These are phyloP conservation scores for Pseudonaja textilis DNA, from an alignment of 2,113 vertebrate species.

Conservation along the genomic window DNA sequence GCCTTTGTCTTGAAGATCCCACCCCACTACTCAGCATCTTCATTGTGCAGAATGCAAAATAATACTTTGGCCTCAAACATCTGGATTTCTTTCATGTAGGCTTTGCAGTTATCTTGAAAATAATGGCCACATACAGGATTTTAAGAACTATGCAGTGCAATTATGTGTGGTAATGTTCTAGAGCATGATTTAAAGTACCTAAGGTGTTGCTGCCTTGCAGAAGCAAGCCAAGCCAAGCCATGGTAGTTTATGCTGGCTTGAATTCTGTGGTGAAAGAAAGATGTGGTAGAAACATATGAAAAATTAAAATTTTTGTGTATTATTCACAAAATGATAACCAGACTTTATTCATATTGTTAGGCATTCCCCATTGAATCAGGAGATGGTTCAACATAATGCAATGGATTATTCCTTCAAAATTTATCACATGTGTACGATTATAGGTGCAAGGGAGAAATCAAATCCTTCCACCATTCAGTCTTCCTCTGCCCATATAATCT, in stretches of 20 bases:
- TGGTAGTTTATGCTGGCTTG: not conserved
- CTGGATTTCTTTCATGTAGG: not conserved
- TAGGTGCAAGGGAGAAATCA: not conserved
- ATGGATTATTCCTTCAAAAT: not conserved
- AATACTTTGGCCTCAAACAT: slow-evolving; percentile 34
- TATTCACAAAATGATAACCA: not conserved
- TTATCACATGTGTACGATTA: slow-evolving; percentile 20
- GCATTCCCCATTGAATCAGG: not conserved
- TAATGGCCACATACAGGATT: not conserved
- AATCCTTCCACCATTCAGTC: not conserved
- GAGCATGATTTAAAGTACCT: not conserved
- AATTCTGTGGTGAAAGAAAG: not conserved
- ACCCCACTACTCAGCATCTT: slow-evolving; percentile 12
- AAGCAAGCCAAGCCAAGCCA: not conserved
- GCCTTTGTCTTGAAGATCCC: slow-evolving; percentile 53
- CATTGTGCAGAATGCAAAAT: slow-evolving; percentile 17
- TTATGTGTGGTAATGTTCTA: not conserved
- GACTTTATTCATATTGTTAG: not conserved
- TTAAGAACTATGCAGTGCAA: not conserved
- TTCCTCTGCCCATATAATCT: not conserved
- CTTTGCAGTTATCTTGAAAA: not conserved
- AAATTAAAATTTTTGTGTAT: not conserved
- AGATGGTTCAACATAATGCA: not conserved
- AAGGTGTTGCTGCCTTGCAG: not conserved
- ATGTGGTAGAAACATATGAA: not conserved